These are phyloP conservation scores for Ips typographus DNA, from an alignment of 1,140 invertebrate species.

Conservation along the genomic window DNA sequence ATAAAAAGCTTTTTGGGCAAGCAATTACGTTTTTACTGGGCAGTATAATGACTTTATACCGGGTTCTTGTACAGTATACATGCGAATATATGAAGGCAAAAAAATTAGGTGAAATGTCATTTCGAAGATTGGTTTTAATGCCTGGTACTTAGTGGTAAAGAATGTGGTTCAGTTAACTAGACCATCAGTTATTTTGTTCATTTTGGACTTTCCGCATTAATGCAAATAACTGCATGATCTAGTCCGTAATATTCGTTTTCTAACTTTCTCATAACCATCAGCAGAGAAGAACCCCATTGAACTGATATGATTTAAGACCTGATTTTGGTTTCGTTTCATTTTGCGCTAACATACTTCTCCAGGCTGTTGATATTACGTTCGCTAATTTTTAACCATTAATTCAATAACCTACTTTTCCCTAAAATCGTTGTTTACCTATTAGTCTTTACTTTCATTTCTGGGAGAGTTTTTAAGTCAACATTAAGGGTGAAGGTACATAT, in stretches of 20 bases:
- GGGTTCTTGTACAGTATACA: slow-evolving; percentile 8
- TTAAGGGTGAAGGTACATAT: background rate
- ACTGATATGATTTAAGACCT: background rate
- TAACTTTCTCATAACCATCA: slow-evolving; percentile 22
- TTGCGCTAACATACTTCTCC: background rate
- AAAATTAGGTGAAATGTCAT: slow-evolving; percentile 15
- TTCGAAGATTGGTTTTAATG: slow-evolving; percentile 13
- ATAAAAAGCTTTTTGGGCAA: slow-evolving; percentile 23
- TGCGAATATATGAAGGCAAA: background rate
- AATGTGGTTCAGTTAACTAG: slow-evolving; percentile 30
- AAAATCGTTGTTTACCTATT: background rate
- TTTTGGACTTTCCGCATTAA: slow-evolving; percentile 29
- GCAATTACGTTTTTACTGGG: slow-evolving; percentile 25
- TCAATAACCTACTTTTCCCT: slow-evolving; percentile 1
- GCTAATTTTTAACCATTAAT: background rate
- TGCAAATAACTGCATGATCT: slow-evolving; percentile 27
- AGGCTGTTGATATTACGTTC: background rate
- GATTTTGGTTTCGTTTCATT: background rate
- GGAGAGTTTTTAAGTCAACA: background rate
- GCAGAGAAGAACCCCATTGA: background rate
- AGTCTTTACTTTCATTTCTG: background rate
- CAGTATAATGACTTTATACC: slow-evolving; percentile 24
- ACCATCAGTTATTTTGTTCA: slow-evolving; percentile 25
- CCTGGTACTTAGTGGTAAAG: slow-evolving; percentile 10
- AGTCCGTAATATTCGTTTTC: slow-evolving; percentile 21